Base-by-base conservation (phyloP, 2,888 invertebrate species). In the Hartigia nigra region DNA sequence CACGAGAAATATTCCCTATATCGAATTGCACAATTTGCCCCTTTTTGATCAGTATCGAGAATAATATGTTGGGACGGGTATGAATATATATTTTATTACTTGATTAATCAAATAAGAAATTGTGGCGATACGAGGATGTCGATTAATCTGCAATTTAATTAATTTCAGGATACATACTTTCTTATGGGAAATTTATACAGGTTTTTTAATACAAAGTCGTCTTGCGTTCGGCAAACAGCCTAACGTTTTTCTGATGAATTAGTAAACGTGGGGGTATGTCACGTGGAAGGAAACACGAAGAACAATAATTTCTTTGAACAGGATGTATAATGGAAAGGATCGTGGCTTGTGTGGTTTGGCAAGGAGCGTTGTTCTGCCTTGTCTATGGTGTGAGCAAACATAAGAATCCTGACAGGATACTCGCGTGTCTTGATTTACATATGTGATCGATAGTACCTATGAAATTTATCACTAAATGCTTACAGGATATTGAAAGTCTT, bases 341-440 rank as follows among this genome's bases (percentile, higher is more conserved):
- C 55, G 23, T 55, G 55, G 23, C 55, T 55, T 55, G 9, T 55
- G 55, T 23, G 55, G 55, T 55, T 55, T 55, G 55, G 55, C 23
- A 23, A 9, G 23, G 23, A 23, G 9, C 55, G 23, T 55, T 23
- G 2, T 55, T 23, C 23, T 55, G 55, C 55, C n/a, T n/a, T 70
- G 69, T 76, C 36, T 75, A 32, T 35, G 80, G 36, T 78, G 75
- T 78, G 75, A 80, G 82, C 74, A 82, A 80, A 82, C 78, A 78
- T 74, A 75, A 12, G 76, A 78, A 78, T 76, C 76, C 76, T 78
- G n/a, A 37, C 76, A 76, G 69, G 35, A 69, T 14, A 69, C 14
- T 70, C 55, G 74, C 78, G 76, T 72, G 70, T 78, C 75, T 78
- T 72, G 69, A 69, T 39, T 70, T 78, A 77, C 39, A 77, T 78